phyloP scores from a whole-genome alignment of 1,140 invertebrate species.

The Leptinotarsa defecta region DNA sequence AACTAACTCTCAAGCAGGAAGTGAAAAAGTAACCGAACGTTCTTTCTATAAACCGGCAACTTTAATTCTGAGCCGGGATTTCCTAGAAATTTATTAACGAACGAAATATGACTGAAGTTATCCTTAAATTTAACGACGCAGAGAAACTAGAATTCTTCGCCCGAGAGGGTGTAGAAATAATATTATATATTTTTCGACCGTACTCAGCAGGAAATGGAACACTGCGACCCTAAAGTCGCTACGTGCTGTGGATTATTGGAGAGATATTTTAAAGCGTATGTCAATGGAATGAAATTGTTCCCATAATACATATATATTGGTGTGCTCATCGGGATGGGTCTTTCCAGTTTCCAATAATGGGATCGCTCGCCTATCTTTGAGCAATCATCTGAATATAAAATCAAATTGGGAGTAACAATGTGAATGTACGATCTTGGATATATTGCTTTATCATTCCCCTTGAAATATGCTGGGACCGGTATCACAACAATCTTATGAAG shows the following conservation, averaged over 20 bases:
- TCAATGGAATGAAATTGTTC: constrained; percentile 45
- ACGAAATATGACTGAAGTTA: constrained; percentile 32
- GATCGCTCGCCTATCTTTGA: constrained; percentile 5
- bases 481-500: too few species aligned
- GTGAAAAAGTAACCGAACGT: background rate
- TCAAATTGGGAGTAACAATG: constrained; percentile 1
- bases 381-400: constrained; percentile 10
- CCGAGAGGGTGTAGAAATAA: constrained; percentile 34
- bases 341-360: background rate
- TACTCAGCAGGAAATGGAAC: constrained; percentile 31
- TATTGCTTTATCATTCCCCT: background rate
- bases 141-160: constrained; percentile 33
- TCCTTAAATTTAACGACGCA: constrained; percentile 37
- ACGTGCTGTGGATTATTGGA: constrained; percentile 47
- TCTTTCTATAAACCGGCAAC: constrained; percentile 13
- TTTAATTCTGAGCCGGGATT: constrained; percentile 18
- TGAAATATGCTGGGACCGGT: too few species aligned
- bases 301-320: constrained; percentile 47
- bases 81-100: constrained; percentile 14
- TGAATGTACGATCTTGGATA: background rate
- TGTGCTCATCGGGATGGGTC: background rate
- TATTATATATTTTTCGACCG: constrained; percentile 37
- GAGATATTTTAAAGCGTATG: constrained; percentile 46
- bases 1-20: constrained; percentile 4
- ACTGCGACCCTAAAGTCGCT: constrained; percentile 38